Conservation (phyloP, 2,797 vertebrate species). For the Tinamus major region DNA sequence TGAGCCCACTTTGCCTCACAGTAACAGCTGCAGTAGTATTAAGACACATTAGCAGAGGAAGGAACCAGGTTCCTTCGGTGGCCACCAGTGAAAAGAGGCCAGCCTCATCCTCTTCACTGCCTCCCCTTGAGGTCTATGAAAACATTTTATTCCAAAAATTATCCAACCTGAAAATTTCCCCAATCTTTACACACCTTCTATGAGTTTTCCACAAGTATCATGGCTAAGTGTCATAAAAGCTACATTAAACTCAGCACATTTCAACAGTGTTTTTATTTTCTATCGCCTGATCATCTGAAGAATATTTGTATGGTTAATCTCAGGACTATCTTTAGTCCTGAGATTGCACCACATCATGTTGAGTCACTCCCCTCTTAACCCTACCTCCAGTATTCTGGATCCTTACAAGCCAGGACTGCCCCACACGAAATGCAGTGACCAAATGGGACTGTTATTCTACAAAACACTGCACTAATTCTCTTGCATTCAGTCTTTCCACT, state of each 20-base stretch:
- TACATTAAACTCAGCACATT: background rate
- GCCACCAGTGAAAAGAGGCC: too few species aligned
- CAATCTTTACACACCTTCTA: background rate
- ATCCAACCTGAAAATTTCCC: rapidly evolving
- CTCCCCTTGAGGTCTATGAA: background rate
- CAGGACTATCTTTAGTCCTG: background rate
- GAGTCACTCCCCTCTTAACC: slow-evolving; percentile 74
- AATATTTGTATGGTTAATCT: background rate
- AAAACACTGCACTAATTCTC: slow-evolving; percentile 73
- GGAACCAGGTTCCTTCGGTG: too few species aligned
- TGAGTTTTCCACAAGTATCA: rapidly evolving
- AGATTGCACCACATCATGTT: slow-evolving; percentile 77
- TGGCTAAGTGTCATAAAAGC: background rate
- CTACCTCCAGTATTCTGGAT: background rate
- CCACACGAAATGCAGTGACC: slow-evolving; percentile 48
- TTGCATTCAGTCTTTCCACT: slow-evolving; percentile 77
- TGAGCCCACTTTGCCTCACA: background rate
- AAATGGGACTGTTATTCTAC: slow-evolving; percentile 72
- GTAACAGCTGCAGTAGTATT: rapidly evolving
- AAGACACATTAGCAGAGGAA: background rate
- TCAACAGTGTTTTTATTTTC: background rate
- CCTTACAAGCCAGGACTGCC: slow-evolving; percentile 32
- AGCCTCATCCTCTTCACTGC: too few species aligned
- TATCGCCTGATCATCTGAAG: background rate
- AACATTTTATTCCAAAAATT: background rate